A percentile compares a stretch with the other conserved stretches of the same genome.
Evolutionary conservation across 2,888 invertebrate genomes (phyloP).

Genomic region (Pachydiplax longipennis): DNA sequence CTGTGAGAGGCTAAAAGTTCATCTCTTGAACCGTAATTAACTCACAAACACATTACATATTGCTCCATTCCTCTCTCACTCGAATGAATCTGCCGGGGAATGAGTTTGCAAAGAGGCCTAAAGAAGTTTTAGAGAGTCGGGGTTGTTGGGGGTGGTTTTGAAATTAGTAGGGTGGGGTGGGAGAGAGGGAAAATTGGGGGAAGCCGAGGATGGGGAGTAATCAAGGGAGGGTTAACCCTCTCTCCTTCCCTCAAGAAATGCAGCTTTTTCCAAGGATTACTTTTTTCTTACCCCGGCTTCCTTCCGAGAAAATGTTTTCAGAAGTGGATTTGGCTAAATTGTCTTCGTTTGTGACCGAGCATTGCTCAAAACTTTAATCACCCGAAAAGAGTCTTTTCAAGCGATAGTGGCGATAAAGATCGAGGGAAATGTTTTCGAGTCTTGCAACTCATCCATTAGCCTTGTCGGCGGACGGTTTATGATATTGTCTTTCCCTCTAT

Average conservation of each 20-base stretch:
- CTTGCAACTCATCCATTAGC: neutral
- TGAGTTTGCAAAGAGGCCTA: neutral
- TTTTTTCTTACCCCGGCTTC: neutral
- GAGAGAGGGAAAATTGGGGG: neutral
- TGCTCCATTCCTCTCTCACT: neutral
- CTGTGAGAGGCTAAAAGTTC: neutral
- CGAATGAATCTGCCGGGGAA: neutral
- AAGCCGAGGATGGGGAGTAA: neutral
- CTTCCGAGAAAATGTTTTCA: neutral
- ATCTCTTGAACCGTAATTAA: neutral
- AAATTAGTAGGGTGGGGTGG: neutral
- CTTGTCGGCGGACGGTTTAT: neutral
- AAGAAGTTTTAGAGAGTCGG: neutral
- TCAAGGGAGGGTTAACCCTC: neutral
- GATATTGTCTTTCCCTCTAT: neutral
- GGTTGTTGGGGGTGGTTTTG: neutral
- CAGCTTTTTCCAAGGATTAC: neutral
- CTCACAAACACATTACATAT: neutral
- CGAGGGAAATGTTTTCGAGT: neutral
- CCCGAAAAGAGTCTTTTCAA: neutral
- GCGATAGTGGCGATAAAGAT: neutral
- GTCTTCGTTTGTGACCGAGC: neutral
- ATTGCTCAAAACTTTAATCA: neutral
- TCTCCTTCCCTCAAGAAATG: neutral
- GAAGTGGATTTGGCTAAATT: neutral